phyloP scores from a whole-genome alignment of 2,888 invertebrate species.

The Keiferia lycopersicella region DNA sequence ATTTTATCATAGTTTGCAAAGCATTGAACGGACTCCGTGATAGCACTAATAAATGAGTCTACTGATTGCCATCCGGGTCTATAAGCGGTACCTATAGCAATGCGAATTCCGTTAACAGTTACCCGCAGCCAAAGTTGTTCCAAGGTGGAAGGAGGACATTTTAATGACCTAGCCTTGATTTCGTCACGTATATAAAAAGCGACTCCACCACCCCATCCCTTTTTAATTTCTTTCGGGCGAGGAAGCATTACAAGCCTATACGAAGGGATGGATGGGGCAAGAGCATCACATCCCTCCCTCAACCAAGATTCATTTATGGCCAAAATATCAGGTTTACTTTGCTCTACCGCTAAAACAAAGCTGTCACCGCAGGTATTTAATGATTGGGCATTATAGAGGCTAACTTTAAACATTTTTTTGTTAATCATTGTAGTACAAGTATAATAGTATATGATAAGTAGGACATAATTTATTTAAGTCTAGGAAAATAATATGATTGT shows the following conservation, averaged over 20 bases:
- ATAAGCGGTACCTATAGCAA: conserved; percentile 2
- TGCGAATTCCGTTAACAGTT: conserved; percentile 4
- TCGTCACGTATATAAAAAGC: conserved; percentile 9
- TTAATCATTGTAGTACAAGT: background rate
- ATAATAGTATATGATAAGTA: too few species aligned
- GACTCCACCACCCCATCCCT: conserved; percentile 1
- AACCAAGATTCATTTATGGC: conserved; percentile 15
- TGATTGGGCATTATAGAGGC: conserved; percentile 13
- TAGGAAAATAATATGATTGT: background rate
- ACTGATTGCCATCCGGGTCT: background rate
- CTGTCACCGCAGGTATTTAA: conserved; percentile 12
- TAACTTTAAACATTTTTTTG: background rate
- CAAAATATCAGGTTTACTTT: conserved; percentile 7
- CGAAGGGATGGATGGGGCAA: background rate
- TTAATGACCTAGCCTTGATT: background rate
- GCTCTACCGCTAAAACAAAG: background rate
- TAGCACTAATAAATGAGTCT: background rate
- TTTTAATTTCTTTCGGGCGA: background rate
- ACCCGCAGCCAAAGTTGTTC: background rate
- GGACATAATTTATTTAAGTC: background rate
- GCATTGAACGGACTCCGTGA: background rate
- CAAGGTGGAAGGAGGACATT: background rate
- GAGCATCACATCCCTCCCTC: conserved; percentile 2
- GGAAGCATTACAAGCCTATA: background rate
- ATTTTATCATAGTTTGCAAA: conserved; percentile 5